phyloP scores from a whole-genome alignment of 2,888 invertebrate species.

The Drosophila anomalipes region DNA sequence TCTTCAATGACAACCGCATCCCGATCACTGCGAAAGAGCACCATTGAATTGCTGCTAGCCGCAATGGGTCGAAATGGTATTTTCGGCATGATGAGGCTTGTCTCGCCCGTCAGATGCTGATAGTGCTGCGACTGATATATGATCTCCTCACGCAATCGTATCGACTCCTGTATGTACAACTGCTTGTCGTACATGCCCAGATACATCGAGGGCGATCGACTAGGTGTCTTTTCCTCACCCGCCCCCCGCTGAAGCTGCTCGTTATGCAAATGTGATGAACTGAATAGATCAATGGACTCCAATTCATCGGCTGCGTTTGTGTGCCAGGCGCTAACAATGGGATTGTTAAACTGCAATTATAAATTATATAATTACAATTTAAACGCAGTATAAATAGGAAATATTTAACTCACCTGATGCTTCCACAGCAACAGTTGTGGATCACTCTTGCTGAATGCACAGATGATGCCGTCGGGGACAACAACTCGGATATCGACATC shows the following conservation, averaged over 20 bases:
- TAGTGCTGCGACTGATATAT: constrained; percentile 79
- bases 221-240: constrained; percentile 79
- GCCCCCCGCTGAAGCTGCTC: constrained; percentile 59
- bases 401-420: constrained; percentile 87
- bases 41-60: constrained; percentile 86
- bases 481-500: constrained; percentile 88
- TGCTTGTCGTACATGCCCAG: constrained; percentile 93
- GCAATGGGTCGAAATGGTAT: constrained; percentile 92
- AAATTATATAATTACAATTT: background rate
- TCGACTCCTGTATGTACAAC: constrained; percentile 86
- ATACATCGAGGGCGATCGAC: constrained; percentile 89
- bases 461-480: constrained; percentile 90
- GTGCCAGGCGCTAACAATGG: constrained; percentile 94
- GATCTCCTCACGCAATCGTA: constrained; percentile 80
- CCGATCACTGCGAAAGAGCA: constrained; percentile 66
- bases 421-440: constrained; percentile 89
- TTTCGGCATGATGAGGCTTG: constrained; percentile 80
- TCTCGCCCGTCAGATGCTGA: constrained; percentile 81
- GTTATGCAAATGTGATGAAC: constrained; percentile 86
- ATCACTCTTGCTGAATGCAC: constrained; percentile 88
- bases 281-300: constrained; percentile 90
- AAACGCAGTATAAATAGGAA: background rate
- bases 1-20: constrained; percentile 41
- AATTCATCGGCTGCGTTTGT: constrained; percentile 89
- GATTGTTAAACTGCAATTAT: constrained; percentile 89